Evolutionary conservation across 1,140 invertebrate genomes (phyloP), one percentile per base, ranked within the genome.

Genomic region (Drosophila gunungcola): DNA sequence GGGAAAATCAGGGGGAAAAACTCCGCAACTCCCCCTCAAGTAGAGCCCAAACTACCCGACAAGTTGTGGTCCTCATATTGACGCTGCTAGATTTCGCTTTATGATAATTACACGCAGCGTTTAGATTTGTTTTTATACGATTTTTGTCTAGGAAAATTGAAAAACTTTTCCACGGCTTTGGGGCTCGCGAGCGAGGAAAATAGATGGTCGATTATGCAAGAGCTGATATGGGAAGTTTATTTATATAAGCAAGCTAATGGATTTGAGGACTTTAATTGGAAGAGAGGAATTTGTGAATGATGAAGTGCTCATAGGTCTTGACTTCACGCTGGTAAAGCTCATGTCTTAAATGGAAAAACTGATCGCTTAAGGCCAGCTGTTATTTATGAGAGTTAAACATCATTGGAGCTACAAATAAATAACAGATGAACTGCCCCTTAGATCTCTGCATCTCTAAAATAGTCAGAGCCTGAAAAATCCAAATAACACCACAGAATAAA

Each of bases 101-200:
- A 88, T 83, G 83, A 88, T 89, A 88, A 89, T 88, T 88, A 89
- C 84, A 80, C 63, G 82, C 73, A 77, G 75, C 48, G 70, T 49
- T 69, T 53, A 57, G 57, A 63, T 49, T 76, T 79, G 64, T 82
- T 79, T 82, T 79, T 88, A 82, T 81, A 78, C 72, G 73, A 67
- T 70, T 79, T 79, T 68, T 60, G 72, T 52, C 60, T 39, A 27
- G 54, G 69, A 79, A 88, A 88, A 88, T 88, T 88, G 79, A 88
- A 88, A 89, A 88, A 88, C 58, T 79, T 85, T 70, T 62, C 41
- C 32, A n/a, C 39, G 42, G 27, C 45, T 48, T 48, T 64, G 42
- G 12, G 32, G 39, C 36, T 42, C 29, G 32, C 39, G 29, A 38
- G 56, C 52, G 39, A 13, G 51, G 51, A 72, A 78, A 83, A 84